These are phyloP conservation scores for Drosophila parabipectinata DNA, from an alignment of 1,140 invertebrate species.

Conservation along the genomic window DNA sequence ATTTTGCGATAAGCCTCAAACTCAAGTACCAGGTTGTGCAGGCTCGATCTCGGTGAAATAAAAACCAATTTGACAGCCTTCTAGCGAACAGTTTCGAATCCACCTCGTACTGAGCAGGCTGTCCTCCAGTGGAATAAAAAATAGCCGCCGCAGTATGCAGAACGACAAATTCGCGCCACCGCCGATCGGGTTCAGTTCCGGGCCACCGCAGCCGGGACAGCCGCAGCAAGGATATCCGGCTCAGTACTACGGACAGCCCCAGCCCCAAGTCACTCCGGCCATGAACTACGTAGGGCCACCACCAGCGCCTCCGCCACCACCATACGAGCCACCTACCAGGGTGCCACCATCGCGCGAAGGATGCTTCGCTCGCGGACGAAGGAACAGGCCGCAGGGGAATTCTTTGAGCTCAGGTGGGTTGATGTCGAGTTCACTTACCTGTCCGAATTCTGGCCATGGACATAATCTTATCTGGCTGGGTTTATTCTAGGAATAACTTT, in stretches of 20 bases:
- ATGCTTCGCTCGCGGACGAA: conserved; percentile 30
- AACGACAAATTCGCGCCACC: conserved; percentile 31
- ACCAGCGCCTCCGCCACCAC: not conserved
- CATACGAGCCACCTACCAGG: conserved; percentile 3
- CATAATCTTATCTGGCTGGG: conserved; percentile 36
- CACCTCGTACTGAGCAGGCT: conserved; percentile 5
- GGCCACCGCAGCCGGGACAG: conserved; percentile 17
- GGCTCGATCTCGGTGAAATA: conserved; percentile 11
- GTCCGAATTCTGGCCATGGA: not conserved
- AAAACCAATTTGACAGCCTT: conserved; percentile 7
- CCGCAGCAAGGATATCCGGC: conserved; percentile 28
- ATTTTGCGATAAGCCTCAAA: conserved; percentile 9
- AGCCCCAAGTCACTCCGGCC: conserved; percentile 20
- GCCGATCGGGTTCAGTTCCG: conserved; percentile 1
- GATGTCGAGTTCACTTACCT: conserved; percentile 6
- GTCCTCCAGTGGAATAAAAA: not conserved
- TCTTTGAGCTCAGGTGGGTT: conserved; percentile 46
- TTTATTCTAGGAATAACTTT: conserved; percentile 2
- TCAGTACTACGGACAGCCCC: conserved; percentile 17
- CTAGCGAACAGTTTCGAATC: conserved; percentile 23
- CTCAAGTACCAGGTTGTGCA: conserved; percentile 7
- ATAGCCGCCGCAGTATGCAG: conserved; percentile 2
- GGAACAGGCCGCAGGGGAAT: conserved; percentile 60
- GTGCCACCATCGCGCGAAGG: conserved; percentile 25
- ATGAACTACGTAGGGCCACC: conserved; percentile 29